Base-by-base conservation (phyloP, 2,113 vertebrate genomes). In the Tapirus terrestris region DNA sequence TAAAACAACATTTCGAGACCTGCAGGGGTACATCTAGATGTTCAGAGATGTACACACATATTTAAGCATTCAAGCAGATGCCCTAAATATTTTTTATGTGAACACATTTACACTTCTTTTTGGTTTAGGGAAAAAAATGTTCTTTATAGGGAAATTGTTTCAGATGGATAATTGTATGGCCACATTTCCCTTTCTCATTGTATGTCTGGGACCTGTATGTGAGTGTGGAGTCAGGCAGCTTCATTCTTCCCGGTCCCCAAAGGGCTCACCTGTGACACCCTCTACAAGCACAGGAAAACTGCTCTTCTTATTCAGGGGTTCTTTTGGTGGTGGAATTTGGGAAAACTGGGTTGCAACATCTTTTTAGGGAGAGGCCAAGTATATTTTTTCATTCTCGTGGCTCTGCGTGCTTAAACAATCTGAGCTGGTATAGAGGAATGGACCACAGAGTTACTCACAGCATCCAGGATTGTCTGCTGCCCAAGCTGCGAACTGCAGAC, bases 1-100 rank as follows among this genome's bases (percentile, higher is more conserved):
- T 61, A 75, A 96, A 53, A 80, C 27, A 51, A 39, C 68, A 92
- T 65, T 67, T 79, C 48, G 89, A 65, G 53, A 43, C 43, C 39
- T 82, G n/a, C 3, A 39, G 76, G 27, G 61, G n/a, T 5, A 60
- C 2, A 29, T 58, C 14, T 20, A 43, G 63, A 81, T 48, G 76
- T 45, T 68, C 43, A 25, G 17, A 87, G 13, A 39, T 16, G n/a
- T 5, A 25, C 5, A 91, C 51, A 16, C 4, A 53, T 10, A n/a
- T 6, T 63, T 33, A 51, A 11, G 27, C 14, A 20, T 27, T 93
- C 61, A 45, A 33, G 33, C 8, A 16, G 77, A 23, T 5, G 45
- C 20, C 45, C 61, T 76, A 33, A 39, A 45, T 39, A 33, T 31
- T 73, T 67, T 75, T 83, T 63, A 39, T 53, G 20, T 75, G 6